Percentiles rank a stretch among this genome's conserved stretches.
Conservation (phyloP, 2,888 invertebrate species). For the Metacarcinus magister region DNA sequence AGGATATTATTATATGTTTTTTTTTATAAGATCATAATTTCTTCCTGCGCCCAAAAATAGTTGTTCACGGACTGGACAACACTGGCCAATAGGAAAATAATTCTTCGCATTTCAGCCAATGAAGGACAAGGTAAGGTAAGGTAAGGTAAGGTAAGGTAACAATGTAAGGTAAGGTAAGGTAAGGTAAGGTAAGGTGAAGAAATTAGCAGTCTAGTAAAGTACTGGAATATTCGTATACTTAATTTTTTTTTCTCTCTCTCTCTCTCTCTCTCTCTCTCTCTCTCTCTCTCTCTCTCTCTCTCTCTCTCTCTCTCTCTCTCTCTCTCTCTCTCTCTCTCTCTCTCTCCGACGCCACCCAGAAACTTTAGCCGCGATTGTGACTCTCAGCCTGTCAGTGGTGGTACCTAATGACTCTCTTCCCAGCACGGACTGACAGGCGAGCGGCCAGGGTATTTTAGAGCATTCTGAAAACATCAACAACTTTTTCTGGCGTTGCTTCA, state of each 20-base stretch:
- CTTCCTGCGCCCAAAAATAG: neutral
- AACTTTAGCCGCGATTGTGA: slow-evolving; percentile 13
- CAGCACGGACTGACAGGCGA: neutral
- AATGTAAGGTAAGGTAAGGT: too few species aligned
- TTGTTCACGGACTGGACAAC: too few species aligned
- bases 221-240: too few species aligned
- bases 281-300: slow-evolving; percentile 9
- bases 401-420: neutral
- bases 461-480: slow-evolving; percentile 29
- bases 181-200: too few species aligned
- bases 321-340: slow-evolving; percentile 27
- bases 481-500: slow-evolving; percentile 10
- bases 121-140: neutral
- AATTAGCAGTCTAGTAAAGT: too few species aligned
- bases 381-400: neutral
- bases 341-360: neutral
- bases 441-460: slow-evolving; percentile 21
- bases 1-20: neutral
- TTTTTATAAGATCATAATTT: neutral
- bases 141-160: too few species aligned
- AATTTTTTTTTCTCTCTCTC: too few species aligned
- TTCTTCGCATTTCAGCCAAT: neutral
- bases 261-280: too few species aligned
- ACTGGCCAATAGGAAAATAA: neutral
- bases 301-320: slow-evolving; percentile 26